These are phyloP conservation scores for Cephalopholis sonnerati DNA, from an alignment of 2,113 vertebrate species.

Conservation along the genomic window DNA sequence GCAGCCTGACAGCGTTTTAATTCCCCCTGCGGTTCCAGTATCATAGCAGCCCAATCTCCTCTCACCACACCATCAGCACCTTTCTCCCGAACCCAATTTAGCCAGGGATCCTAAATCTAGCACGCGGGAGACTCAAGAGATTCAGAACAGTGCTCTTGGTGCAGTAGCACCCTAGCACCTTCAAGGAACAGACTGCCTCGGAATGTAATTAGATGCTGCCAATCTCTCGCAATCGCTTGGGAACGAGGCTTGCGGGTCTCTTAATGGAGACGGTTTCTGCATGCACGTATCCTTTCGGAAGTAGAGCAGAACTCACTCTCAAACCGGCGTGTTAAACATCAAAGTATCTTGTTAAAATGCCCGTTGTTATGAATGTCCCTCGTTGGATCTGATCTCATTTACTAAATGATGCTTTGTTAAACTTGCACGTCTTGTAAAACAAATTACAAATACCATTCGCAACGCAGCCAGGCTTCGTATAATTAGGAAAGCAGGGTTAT, in stretches of 20 bases:
- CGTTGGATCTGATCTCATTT: slow-evolving; percentile 52
- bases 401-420: slow-evolving; percentile 53
- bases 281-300: slow-evolving; percentile 35
- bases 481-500: slow-evolving; percentile 40
- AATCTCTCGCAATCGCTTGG: slow-evolving; percentile 69
- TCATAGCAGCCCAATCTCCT: slow-evolving; percentile 71
- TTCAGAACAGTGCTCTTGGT: slow-evolving; percentile 48
- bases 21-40: slow-evolving; percentile 73
- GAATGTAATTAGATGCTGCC: slow-evolving; percentile 78
- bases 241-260: slow-evolving; percentile 43
- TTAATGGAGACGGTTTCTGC: slow-evolving; percentile 55
- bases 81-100: slow-evolving; percentile 78
- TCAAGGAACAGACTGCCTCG: slow-evolving; percentile 62
- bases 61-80: slow-evolving; percentile 71
- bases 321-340: slow-evolving; percentile 29
- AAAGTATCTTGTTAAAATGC: slow-evolving; percentile 42
- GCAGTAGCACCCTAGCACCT: slow-evolving; percentile 65
- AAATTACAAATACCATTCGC: slow-evolving; percentile 38
- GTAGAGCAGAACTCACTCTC: slow-evolving; percentile 51
- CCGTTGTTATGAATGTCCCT: slow-evolving; percentile 34
- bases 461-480: slow-evolving; percentile 15
- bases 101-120: slow-evolving; percentile 72
- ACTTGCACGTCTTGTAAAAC: slow-evolving; percentile 55
- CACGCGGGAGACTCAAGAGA: slow-evolving; percentile 51
- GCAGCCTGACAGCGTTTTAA: slow-evolving; percentile 74